Conservation (phyloP, 1,140 invertebrate genomes). For the Goniozus legneri region DNA sequence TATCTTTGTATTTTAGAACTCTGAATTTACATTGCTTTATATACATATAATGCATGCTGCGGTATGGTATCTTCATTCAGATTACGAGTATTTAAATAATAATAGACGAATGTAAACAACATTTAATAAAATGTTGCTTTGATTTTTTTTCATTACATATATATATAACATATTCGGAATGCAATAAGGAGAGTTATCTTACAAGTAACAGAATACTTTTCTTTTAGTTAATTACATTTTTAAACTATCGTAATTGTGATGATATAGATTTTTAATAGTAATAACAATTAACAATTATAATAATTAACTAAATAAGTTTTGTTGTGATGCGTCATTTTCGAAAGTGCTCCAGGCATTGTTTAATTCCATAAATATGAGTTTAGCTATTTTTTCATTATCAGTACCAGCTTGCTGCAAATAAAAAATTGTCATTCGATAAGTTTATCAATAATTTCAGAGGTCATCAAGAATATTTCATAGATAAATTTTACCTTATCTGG, state of each 20-base stretch:
- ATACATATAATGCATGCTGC: constrained; percentile 42
- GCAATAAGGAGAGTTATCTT: constrained; percentile 38
- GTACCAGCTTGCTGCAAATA: constrained; percentile 82
- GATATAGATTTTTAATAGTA: constrained; percentile 33
- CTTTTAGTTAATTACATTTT: constrained; percentile 32
- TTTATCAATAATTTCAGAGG: constrained; percentile 2
- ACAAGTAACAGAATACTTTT: constrained; percentile 30
- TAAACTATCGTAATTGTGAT: too few species aligned
- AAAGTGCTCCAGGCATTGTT: constrained; percentile 99
- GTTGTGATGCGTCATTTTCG: constrained; percentile 84
- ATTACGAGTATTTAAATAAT: constrained; percentile 25
- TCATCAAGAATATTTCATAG: not conserved
- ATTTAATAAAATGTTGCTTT: constrained; percentile 16
- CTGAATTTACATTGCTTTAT: constrained; percentile 50
- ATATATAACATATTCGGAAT: constrained; percentile 44
- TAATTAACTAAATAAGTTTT: constrained; percentile 74
- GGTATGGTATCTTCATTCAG: constrained; percentile 19
- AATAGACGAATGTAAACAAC: constrained; percentile 19
- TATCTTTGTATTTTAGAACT: constrained; percentile 48
- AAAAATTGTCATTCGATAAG: constrained; percentile 9
- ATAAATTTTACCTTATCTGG: constrained; percentile 84
- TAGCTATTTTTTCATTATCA: constrained; percentile 86
- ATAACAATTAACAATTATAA: constrained; percentile 38
- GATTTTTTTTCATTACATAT: constrained; percentile 12
- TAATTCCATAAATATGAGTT: constrained; percentile 97